Base-by-base conservation (phyloP, 2,113 vertebrate genomes). In the Scomber scombrus region DNA sequence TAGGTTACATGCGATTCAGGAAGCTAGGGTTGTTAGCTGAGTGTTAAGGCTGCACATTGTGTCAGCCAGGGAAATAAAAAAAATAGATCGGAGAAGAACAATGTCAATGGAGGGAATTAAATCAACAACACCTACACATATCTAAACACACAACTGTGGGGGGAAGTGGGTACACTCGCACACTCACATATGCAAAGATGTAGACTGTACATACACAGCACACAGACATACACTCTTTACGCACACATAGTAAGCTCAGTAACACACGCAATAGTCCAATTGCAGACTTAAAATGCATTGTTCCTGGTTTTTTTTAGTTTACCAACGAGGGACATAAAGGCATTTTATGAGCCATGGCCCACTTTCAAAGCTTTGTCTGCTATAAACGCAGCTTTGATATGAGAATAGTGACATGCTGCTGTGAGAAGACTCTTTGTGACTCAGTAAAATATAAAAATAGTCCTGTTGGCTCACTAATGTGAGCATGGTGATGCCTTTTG, bases 1-100 rank as follows among this genome's bases (percentile, higher is more conserved):
- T 93, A 92, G 90, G 87, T 94, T 93, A 94, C 88, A 93, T 89
- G 91, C 80, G 74, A 91, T 91, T 94, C 88, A 91, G 91, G 91
- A 93, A 91, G 86, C 87, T 80, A 75, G 86, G 87, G 92, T 90
- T 93, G 88, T 93, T 93, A 92, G 88, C 85, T 54, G 86, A 91
- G 88, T 89, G 90, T 92, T 88, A 90, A 89, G 81, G 84, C 90
- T 88, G 84, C 78, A 75, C 63, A 80, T 88, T 91, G 87, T 92
- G 90, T 92, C 91, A 86, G 86, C 81, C 63, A 81, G 74, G 54
- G 34, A 40, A 40, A 45, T 74, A 87, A 68, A 71, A 85, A 82
- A 75, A 62, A 81, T 70, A 86, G 72, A 91, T 86, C 43, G 78
- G 78, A 89, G 90, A 88, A 90, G 88, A 93, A 91, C 82, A 90